Percentiles rank a stretch among this genome's conserved stretches.
These are phyloP conservation scores for Lutjanus argentimaculatus DNA, from an alignment of 2,797 vertebrate genomes.

Conservation along the genomic window DNA sequence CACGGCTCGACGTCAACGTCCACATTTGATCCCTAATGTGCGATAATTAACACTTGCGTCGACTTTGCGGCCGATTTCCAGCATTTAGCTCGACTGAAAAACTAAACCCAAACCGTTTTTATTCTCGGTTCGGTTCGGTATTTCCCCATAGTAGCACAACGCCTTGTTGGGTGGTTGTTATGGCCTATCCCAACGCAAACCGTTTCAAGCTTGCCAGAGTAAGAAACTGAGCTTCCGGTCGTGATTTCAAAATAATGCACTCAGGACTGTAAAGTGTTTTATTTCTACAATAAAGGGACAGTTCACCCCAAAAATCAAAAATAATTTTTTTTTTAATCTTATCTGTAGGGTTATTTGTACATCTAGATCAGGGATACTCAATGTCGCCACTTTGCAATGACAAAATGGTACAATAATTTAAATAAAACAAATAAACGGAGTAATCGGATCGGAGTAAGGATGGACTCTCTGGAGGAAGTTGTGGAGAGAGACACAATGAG, in stretches of 20 bases:
- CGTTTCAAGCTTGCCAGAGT: conserved; percentile 15
- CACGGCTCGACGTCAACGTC: conserved; percentile 80
- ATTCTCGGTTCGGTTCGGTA: conserved; percentile 72
- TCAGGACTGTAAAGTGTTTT: rapidly evolving
- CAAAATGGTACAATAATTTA: too few relatives aligned
- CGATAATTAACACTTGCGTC: conserved; percentile 60
- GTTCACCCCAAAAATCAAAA: too few relatives aligned
- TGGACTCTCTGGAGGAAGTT: too few relatives aligned
- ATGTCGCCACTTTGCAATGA: too few relatives aligned
- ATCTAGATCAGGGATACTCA: too few relatives aligned
- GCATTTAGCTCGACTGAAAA: conserved; percentile 45
- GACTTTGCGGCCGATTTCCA: conserved; percentile 68
- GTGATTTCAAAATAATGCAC: conserved; percentile 61
- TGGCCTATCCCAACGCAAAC: conserved; percentile 81
- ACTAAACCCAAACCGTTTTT: conserved; percentile 65
- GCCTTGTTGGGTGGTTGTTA: conserved; percentile 83
- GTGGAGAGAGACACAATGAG: too few relatives aligned
- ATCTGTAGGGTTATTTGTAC: too few relatives aligned
- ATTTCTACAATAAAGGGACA: neutral
- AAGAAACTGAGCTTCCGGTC: neutral
- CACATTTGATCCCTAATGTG: conserved; percentile 47
- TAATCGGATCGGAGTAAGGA: too few relatives aligned
- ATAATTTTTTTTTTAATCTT: too few relatives aligned
- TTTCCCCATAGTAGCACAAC: conserved; percentile 78
- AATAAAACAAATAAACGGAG: too few relatives aligned